A percentile compares a stretch with the other conserved stretches of the same genome.
Evolutionary conservation across 2,888 invertebrate species (phyloP).

Genomic region (Limenitis camilla): DNA sequence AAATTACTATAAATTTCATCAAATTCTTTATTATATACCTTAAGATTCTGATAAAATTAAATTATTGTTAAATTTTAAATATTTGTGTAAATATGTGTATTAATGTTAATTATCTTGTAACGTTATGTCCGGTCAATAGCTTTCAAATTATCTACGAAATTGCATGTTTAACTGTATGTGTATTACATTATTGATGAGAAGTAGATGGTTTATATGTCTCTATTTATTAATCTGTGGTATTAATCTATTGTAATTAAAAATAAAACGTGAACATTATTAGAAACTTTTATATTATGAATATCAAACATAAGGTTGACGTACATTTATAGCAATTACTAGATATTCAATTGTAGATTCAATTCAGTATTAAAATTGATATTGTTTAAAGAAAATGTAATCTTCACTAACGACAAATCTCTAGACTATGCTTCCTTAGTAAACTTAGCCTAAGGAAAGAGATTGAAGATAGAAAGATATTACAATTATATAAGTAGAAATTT

Average conservation of each 20-base stretch:
- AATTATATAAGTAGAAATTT: no score
- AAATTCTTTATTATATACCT: not conserved
- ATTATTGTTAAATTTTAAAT: conserved; percentile 36
- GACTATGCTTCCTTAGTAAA: no score
- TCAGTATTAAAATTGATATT: no score
- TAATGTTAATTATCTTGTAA: conserved; percentile 21
- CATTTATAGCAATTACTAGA: not conserved
- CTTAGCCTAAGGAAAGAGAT: no score
- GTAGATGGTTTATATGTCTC: conserved; percentile 2
- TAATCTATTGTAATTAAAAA: conserved; percentile 19
- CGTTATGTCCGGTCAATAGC: conserved; percentile 15
- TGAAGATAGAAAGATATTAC: no score
- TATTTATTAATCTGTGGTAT: conserved; percentile 12
- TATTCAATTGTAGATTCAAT: no score
- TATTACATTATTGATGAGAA: not conserved
- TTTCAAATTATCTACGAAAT: conserved; percentile 5
- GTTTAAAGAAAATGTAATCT: no score
- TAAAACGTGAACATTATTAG: conserved; percentile 28
- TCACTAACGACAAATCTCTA: no score
- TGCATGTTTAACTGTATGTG: conserved; percentile 12
- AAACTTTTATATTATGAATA: conserved; percentile 25
- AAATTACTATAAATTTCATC: not conserved
- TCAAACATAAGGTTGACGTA: conserved; percentile 15
- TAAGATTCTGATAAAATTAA: conserved; percentile 1
- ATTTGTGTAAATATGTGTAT: conserved; percentile 29